These are phyloP conservation scores for Emydocephalus ijimae DNA, from an alignment of 2,113 vertebrate species.

Conservation along the genomic window DNA sequence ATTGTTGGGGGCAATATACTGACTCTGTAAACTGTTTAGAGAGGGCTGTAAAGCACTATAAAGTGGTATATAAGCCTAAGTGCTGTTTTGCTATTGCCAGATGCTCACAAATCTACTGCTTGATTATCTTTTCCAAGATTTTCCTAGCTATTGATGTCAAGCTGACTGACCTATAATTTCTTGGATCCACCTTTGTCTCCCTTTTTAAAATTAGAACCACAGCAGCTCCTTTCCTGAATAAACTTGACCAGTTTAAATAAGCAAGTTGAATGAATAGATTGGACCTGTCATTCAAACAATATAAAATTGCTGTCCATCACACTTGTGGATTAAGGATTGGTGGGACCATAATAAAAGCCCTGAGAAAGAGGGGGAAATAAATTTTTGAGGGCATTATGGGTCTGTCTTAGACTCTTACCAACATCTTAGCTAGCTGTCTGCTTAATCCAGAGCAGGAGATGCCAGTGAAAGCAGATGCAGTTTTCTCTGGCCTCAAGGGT, in stretches of 20 bases:
- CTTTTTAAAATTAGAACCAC: background rate
- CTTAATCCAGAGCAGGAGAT: conserved; percentile 1
- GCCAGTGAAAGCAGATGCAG: background rate
- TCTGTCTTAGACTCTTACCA: conserved; percentile 35
- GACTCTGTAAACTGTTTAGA: too few relatives aligned
- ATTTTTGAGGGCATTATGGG: background rate
- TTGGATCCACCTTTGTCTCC: background rate
- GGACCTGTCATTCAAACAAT: background rate
- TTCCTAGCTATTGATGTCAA: background rate
- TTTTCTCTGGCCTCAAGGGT: background rate
- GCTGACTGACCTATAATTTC: background rate
- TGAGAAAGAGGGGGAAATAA: background rate
- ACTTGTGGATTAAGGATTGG: background rate
- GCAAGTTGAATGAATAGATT: background rate
- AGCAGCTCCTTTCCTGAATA: background rate
- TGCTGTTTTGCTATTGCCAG: too few relatives aligned
- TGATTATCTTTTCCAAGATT: background rate
- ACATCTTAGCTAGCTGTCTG: background rate
- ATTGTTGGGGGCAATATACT: too few relatives aligned
- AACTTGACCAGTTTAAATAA: background rate
- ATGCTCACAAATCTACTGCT: background rate
- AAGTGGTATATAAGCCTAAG: too few relatives aligned
- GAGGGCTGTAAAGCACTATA: too few relatives aligned
- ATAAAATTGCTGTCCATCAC: background rate
- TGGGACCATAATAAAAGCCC: background rate